These are phyloP conservation scores for Temnopleurus reevesii DNA, from an alignment of 53 echinoderm and acorn worm genomes.

Conservation along the genomic window DNA sequence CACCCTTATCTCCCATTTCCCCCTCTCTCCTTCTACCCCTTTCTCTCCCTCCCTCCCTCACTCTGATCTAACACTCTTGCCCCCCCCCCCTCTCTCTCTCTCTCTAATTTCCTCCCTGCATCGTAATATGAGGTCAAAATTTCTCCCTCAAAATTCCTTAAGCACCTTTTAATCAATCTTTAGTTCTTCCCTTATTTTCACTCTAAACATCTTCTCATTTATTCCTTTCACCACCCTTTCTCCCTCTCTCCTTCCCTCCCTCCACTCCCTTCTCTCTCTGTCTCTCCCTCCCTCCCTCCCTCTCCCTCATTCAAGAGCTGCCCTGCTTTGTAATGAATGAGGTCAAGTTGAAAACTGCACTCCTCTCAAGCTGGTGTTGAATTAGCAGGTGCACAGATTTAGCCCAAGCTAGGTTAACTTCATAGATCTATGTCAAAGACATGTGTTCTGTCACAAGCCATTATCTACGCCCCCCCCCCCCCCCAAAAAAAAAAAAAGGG, in stretches of 20 bases:
- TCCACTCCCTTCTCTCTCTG: not conserved
- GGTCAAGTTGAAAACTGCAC: not conserved
- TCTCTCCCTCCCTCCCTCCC: not conserved
- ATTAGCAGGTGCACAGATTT: not conserved
- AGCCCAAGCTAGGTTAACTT: not conserved
- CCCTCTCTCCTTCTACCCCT: not conserved
- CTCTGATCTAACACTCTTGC: not conserved
- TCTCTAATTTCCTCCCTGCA: not conserved
- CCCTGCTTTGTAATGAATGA: not conserved
- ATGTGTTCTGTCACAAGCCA: slow-evolving; percentile 6
- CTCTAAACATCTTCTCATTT: not conserved
- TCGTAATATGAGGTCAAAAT: too few species aligned
- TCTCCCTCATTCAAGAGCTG: not conserved
- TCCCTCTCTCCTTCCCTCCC: not conserved
- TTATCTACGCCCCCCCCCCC: too few species aligned
- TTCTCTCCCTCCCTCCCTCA: not conserved
- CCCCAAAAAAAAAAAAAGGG: too few species aligned
- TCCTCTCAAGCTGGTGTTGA: not conserved
- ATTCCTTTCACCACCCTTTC: too few species aligned
- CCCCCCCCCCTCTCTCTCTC: not conserved
- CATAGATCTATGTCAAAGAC: not conserved
- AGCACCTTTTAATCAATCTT: too few species aligned
- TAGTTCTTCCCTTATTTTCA: not conserved
- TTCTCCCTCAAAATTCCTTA: too few species aligned
- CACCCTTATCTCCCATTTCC: not conserved